A percentile compares a stretch with the other conserved stretches of the same genome.
phyloP scores from a whole-genome alignment of 2,888 invertebrate genomes.

The Eupsilia transversa region DNA sequence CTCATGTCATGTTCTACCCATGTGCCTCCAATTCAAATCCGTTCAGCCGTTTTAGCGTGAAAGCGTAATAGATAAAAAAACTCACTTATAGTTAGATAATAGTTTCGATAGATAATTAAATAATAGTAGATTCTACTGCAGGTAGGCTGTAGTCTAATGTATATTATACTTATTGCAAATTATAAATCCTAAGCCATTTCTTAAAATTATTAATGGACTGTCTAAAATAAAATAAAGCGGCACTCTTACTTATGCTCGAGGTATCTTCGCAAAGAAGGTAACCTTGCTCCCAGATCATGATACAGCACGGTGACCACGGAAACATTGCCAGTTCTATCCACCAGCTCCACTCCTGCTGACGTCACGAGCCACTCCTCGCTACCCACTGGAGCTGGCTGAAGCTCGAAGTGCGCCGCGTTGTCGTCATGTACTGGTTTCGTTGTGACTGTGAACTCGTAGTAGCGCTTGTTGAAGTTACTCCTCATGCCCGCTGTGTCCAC shows the following conservation, averaged over 20 bases:
- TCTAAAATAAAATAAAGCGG: no score
- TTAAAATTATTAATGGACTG: not conserved
- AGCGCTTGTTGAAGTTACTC: conserved; percentile 74
- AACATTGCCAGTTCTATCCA: conserved; percentile 77
- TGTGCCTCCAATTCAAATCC: no score
- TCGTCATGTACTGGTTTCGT: conserved; percentile 79
- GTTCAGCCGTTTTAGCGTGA: no score
- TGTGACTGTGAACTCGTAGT: conserved; percentile 80
- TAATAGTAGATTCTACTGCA: no score
- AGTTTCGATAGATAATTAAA: no score
- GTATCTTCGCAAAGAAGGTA: conserved; percentile 91
- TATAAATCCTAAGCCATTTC: no score
- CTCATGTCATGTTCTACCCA: no score
- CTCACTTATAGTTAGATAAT: no score
- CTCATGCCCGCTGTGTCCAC: conserved; percentile 82
- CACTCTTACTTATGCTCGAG: conserved; percentile 91
- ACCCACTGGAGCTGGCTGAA: conserved; percentile 69
- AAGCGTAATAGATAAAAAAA: no score
- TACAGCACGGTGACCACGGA: conserved; percentile 91
- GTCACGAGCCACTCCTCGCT: conserved; percentile 81
- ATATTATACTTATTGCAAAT: not conserved
- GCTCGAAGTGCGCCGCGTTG: conserved; percentile 81
- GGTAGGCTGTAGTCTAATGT: no score
- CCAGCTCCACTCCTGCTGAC: conserved; percentile 83
- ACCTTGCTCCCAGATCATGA: conserved; percentile 91